Base-by-base conservation (phyloP, 2,797 vertebrate genomes). In the Psittacula echo region DNA sequence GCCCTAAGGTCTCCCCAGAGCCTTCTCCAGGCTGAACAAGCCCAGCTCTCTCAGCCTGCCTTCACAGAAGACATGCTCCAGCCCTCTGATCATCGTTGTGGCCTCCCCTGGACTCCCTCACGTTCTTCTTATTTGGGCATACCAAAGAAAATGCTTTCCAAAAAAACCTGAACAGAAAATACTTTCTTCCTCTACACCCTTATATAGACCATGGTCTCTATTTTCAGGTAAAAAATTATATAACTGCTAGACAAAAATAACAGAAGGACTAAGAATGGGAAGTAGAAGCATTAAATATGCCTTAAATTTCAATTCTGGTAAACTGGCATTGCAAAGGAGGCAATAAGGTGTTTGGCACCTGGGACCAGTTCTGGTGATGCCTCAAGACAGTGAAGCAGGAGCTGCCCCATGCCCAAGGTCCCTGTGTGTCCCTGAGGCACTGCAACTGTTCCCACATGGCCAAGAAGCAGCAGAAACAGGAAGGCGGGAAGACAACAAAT, bases 391-490 rank as follows among this genome's bases (percentile, higher is more conserved):
- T 0, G 3, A 42, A 24, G 70, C 11, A 6, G 47, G n/a, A 39
- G 73, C 30, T 27, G 56, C 14, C 60, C 26, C n/a, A 22, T 9
- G 3, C 13, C 18, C 47, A 4, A 15, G 8, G 30, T 30, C 68
- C 0, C 0, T 0, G 4, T 0, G 9, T 0, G 3, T 16, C 34
- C 7, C 29, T 0, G 3, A 0, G 5, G 32, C 4, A 0, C 30
- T 2, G 58, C 12, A 2, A 30, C 34, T 0, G 5, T 14, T 58
- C 48, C n/a, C 5, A 0, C 15, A 0, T 0, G 1, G 5, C 5
- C 34, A 13, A 29, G 42, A 13, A 37, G 14, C 39, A 9, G 45
- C 48, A 42, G 23, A n/a, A 62, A 15, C 1, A 2, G 21, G 3
- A 32, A 53, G 2, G 7, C 0, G 2, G 16, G 5, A 78, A 30